A percentile compares a stretch with the other conserved stretches of the same genome.
These are phyloP conservation scores for Brachystomella parvula DNA, from an alignment of 1,140 invertebrate species.

Conservation along the genomic window DNA sequence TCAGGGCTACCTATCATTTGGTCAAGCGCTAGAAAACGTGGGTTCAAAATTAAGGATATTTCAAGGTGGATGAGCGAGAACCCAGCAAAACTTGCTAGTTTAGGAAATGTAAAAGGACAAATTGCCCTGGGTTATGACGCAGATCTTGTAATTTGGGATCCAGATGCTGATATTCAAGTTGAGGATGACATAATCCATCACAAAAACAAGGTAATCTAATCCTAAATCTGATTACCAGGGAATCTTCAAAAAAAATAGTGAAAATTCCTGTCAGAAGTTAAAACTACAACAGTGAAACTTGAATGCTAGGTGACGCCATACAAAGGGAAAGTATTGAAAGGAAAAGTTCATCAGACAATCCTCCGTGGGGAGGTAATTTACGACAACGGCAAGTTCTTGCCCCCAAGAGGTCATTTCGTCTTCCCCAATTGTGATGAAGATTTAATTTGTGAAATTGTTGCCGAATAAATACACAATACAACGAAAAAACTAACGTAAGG, in stretches of 20 bases:
- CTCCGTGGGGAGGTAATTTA: slow-evolving; percentile 52
- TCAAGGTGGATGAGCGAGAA: slow-evolving; percentile 52
- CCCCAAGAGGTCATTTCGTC: slow-evolving; percentile 42
- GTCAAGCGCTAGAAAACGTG: slow-evolving; percentile 50
- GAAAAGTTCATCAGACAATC: slow-evolving; percentile 52
- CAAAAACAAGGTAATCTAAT: slow-evolving; percentile 13
- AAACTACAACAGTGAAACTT: not conserved
- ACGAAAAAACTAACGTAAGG: too few species aligned
- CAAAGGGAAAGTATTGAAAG: slow-evolving; percentile 48
- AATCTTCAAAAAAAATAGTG: not conserved
- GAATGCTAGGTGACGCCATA: slow-evolving; percentile 51
- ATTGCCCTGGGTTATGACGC: slow-evolving; percentile 57
- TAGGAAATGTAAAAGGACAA: slow-evolving; percentile 53
- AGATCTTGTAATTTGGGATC: slow-evolving; percentile 63
- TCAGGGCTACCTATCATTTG: slow-evolving; percentile 57
- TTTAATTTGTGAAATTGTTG: too few species aligned
- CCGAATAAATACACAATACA: too few species aligned
- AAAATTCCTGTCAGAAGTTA: not conserved
- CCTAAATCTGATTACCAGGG: not conserved
- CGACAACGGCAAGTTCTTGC: slow-evolving; percentile 43
- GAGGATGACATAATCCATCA: slow-evolving; percentile 2
- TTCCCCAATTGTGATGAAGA: too few species aligned
- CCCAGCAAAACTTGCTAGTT: slow-evolving; percentile 54
- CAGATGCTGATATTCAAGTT: slow-evolving; percentile 37
- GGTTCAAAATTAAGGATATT: slow-evolving; percentile 49